Evolutionary conservation across 92 coral and sea anemone genomes (phyloP).

Genomic region (Zoanthus sansibaricus): DNA sequence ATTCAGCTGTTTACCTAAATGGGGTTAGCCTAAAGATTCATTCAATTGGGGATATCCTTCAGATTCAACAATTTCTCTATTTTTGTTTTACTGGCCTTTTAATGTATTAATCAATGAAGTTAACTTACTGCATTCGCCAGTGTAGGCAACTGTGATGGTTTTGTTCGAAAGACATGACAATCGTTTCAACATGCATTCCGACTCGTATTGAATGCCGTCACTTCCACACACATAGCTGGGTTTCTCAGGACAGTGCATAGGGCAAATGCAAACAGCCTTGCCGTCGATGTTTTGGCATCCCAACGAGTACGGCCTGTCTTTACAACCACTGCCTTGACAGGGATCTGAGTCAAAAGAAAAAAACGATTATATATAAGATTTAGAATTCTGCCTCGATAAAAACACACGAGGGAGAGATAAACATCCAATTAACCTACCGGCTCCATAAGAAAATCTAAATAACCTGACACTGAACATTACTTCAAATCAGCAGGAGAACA

Average conservation of each 20-base stretch:
- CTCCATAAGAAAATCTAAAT: too few species aligned
- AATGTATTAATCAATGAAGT: neutral
- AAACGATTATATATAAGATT: neutral
- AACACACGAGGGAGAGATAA: too few species aligned
- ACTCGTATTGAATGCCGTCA: slow-evolving; percentile 23
- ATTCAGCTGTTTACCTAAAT: too few species aligned
- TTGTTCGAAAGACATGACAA: slow-evolving; percentile 24
- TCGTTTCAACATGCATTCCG: slow-evolving; percentile 41
- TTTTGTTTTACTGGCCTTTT: too few species aligned
- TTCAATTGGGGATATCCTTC: too few species aligned
- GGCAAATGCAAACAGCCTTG: slow-evolving; percentile 31
- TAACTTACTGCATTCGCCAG: slow-evolving; percentile 42
- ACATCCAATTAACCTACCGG: too few species aligned
- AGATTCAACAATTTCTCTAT: too few species aligned
- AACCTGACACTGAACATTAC: too few species aligned
- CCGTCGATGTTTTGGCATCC: slow-evolving; percentile 24
- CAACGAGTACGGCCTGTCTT: slow-evolving; percentile 25
- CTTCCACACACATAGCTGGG: slow-evolving; percentile 44
- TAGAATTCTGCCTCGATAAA: neutral
- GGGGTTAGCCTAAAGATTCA: too few species aligned
- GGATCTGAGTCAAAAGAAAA: slow-evolving; percentile 25
- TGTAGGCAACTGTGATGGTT: slow-evolving; percentile 14
- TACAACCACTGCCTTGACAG: slow-evolving; percentile 1
- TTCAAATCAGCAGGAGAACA: too few species aligned
- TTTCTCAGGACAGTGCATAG: slow-evolving; percentile 16